A percentile compares a stretch with the other conserved stretches of the same genome.
Evolutionary conservation across 2,113 vertebrate genomes (phyloP).

Genomic region (Chelonoidis abingdonii): DNA sequence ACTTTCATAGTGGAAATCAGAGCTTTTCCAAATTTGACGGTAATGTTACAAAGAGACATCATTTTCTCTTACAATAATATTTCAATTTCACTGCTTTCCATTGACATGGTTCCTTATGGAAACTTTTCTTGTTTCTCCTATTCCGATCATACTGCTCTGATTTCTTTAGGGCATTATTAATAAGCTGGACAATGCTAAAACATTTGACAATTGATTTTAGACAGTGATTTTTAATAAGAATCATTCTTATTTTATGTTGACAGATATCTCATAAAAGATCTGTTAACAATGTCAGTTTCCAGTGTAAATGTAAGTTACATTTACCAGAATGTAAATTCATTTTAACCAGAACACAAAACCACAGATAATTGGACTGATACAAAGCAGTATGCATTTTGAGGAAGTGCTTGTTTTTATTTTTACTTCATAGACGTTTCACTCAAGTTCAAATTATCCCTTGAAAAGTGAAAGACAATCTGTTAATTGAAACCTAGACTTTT

Average conservation of each 20-base stretch:
- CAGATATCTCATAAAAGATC: neutral
- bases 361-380: slow-evolving; percentile 9
- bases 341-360: neutral
- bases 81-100: neutral
- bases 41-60: slow-evolving; percentile 49
- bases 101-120: slow-evolving; percentile 10
- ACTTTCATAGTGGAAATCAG: slow-evolving; percentile 48
- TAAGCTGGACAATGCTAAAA: neutral
- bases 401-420: slow-evolving; percentile 75
- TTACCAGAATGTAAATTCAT: no score
- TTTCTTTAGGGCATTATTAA: neutral
- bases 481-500: slow-evolving; percentile 78
- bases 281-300: neutral
- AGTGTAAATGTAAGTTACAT: neutral
- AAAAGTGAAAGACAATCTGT: slow-evolving; percentile 76
- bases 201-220: neutral
- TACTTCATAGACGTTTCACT: slow-evolving; percentile 72
- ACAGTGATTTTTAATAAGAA: neutral
- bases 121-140: neutral
- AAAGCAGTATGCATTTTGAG: slow-evolving; percentile 43
- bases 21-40: slow-evolving; percentile 37
- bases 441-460: slow-evolving; percentile 79
- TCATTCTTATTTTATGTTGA: neutral
- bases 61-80: slow-evolving; percentile 42
- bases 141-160: neutral